Evolutionary conservation across 2,888 invertebrate genomes (phyloP).

Genomic region (Mythimna albipuncta): DNA sequence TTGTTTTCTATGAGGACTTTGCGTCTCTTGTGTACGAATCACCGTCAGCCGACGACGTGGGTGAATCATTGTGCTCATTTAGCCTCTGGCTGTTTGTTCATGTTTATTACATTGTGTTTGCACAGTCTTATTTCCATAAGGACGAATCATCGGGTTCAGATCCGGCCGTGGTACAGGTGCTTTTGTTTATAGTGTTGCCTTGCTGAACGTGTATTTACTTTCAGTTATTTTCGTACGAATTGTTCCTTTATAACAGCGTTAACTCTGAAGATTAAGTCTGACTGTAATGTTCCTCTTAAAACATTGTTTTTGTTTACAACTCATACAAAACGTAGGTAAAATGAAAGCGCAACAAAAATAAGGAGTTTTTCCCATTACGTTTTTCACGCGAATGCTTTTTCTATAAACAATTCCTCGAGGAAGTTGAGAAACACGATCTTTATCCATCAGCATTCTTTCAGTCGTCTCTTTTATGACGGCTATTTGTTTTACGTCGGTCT

Average conservation of each 20-base stretch:
- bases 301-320: conserved; percentile 39
- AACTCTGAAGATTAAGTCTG: conserved; percentile 33
- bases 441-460: conserved; percentile 47
- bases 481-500: conserved; percentile 46
- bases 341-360: conserved; percentile 29
- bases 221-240: conserved; percentile 43
- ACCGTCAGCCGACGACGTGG: conserved; percentile 52
- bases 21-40: conserved; percentile 49
- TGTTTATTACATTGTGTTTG: conserved; percentile 73
- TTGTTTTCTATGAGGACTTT: conserved; percentile 53
- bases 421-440: conserved; percentile 47
- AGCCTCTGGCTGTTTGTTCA: conserved; percentile 74
- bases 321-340: conserved; percentile 11
- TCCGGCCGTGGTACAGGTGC: conserved; percentile 49
- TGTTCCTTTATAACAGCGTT: conserved; percentile 28
- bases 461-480: conserved; percentile 44
- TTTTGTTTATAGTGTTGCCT: conserved; percentile 40
- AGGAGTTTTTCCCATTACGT: conserved; percentile 33
- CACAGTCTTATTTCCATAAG: conserved; percentile 70
- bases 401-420: conserved; percentile 44
- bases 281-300: conserved; percentile 25
- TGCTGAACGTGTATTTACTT: conserved; percentile 37
- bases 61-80: conserved; percentile 78
- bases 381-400: conserved; percentile 41
- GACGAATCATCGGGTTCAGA: conserved; percentile 68